Base-by-base conservation (phyloP, 2,888 invertebrate species). In the Cantharis rustica region DNA sequence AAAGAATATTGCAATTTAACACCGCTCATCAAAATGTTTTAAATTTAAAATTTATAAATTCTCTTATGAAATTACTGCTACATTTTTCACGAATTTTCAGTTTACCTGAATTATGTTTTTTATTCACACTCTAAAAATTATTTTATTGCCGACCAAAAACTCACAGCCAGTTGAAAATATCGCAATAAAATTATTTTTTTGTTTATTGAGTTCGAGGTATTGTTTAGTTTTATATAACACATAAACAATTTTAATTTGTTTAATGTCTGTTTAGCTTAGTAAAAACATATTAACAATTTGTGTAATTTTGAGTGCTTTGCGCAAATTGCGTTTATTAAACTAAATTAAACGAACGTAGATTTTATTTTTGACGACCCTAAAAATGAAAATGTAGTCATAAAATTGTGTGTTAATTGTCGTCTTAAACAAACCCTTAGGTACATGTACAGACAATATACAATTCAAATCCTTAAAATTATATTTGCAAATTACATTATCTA, bases 401-500 rank as follows among this genome's bases (percentile, higher is more conserved):
- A 66, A 66, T 66, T 66, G 23, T 66, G 64, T 20, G 64, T 20
- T 66, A 66, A 66, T 66, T 66, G 17, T 20, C 64, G 23, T 66
- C 64, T 66, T 66, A 66, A 66, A 66, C 20, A n/a, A 66, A 20
- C 64, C 64, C 64, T 16, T 63, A 63, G 16, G 47, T 20, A 66
- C 64, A 20, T 66, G 23, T 23, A 66, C 64, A n/a, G 23, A 66
- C 64, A 66, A 66, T 66, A 66, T 23, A 66, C 20, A 20, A 66
- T 10, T 66, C 64, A 23, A 47, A 66, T 23, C 64, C 64, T 66
- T 66, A 20, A 66, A 66, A 66, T 66, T 66, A 66, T 66, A 66
- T 66, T 66, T 66, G 64, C 64, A 66, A 66, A 66, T 66, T 66
- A 20, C 64, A 66, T 66, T 66, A 66, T 66, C 64, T 66, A 20